Conservation (phyloP, 2,797 vertebrate species). For the Monodelphis domestica region DNA sequence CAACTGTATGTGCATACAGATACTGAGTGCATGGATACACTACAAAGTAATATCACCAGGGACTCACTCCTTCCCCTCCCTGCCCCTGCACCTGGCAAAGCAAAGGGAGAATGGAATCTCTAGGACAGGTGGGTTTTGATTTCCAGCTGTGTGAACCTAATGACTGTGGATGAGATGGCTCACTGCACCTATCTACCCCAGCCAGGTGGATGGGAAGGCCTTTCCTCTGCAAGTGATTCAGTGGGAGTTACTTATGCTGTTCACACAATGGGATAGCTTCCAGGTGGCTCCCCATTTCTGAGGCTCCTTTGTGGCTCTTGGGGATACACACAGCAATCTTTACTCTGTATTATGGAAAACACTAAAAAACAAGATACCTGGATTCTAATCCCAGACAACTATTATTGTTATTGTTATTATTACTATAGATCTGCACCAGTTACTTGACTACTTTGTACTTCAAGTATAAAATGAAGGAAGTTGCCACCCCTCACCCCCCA, state of each 20-base stretch:
- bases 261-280: not conserved
- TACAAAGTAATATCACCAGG: not conserved
- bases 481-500: no score
- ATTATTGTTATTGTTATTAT: no score
- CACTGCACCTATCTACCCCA: not conserved
- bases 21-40: constrained; percentile 23
- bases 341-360: not conserved
- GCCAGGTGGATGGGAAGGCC: constrained; percentile 18
- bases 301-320: not conserved
- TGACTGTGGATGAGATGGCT: not conserved
- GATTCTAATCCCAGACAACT: not conserved
- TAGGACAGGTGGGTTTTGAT: constrained; percentile 15
- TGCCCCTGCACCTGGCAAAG: not conserved
- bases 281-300: not conserved
- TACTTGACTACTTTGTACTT: not conserved
- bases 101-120: not conserved
- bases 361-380: not conserved
- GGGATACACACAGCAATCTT: not conserved
- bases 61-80: not conserved
- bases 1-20: constrained; percentile 40
- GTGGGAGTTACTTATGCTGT: not conserved
- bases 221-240: not conserved
- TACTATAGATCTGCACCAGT: not conserved
- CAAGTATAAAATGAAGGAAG: not conserved
- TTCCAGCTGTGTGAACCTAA: not conserved